phyloP scores from a whole-genome alignment of 2,113 vertebrate genomes.

The Phylloscopus trochiloides region DNA sequence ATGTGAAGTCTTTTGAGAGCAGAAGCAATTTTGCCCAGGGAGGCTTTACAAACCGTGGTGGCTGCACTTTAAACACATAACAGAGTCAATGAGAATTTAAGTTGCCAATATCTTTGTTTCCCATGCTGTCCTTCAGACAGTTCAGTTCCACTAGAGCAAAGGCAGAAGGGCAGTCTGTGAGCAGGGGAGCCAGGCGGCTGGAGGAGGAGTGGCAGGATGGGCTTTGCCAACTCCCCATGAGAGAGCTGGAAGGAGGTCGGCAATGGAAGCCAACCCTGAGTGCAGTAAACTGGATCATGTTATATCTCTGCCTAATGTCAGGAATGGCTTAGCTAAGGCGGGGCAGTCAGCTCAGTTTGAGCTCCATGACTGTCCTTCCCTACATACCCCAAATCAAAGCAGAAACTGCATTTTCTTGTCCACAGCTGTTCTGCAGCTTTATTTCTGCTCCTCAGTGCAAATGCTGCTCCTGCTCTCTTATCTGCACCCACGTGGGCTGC shows the following conservation, averaged over 20 bases:
- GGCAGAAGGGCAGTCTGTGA: background rate
- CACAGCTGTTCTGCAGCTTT: background rate
- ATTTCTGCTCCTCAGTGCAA: background rate
- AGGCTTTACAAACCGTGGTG: background rate
- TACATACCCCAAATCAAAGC: background rate
- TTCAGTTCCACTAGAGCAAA: background rate
- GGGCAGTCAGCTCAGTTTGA: background rate
- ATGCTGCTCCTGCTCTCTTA: background rate
- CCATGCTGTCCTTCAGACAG: background rate
- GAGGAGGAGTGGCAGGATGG: background rate
- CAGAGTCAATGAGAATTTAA: background rate
- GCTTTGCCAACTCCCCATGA: background rate
- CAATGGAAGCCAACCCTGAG: background rate
- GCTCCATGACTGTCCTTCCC: accelerated
- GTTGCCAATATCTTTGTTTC: background rate
- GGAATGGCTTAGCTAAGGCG: background rate
- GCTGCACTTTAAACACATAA: background rate
- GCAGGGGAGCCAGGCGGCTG: background rate
- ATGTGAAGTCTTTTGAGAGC: background rate
- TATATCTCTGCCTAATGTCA: background rate
- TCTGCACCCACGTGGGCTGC: accelerated
- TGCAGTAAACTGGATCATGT: background rate
- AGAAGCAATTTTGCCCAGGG: background rate
- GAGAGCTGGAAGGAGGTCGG: background rate
- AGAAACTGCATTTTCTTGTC: background rate